phyloP scores from a whole-genome alignment of 2,888 invertebrate genomes.

The Yponomeuta plumbellus region DNA sequence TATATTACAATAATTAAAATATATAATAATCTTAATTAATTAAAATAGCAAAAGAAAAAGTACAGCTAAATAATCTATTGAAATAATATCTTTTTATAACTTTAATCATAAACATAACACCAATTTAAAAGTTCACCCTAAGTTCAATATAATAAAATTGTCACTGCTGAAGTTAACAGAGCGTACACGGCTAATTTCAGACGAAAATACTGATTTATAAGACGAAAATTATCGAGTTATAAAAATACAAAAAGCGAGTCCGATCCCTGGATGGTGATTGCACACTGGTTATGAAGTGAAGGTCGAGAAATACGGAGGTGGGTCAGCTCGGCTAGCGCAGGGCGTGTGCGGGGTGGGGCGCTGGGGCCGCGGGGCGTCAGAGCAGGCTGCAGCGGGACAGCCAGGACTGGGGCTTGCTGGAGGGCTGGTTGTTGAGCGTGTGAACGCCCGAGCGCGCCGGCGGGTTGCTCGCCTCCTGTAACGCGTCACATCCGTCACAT shows the following conservation, averaged over 20 bases:
- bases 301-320: slow-evolving; percentile 66
- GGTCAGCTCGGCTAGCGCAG: slow-evolving; percentile 29
- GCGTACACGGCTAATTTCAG: slow-evolving; percentile 53
- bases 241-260: slow-evolving; percentile 75
- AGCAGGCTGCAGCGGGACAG: slow-evolving; percentile 91
- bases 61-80: slow-evolving; percentile 71
- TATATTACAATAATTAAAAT: slow-evolving; percentile 74
- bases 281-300: slow-evolving; percentile 56
- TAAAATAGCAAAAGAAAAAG: slow-evolving; percentile 69
- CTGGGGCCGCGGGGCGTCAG: slow-evolving; percentile 62
- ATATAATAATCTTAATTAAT: slow-evolving; percentile 61
- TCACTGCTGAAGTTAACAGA: slow-evolving; percentile 52
- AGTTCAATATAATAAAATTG: slow-evolving; percentile 41
- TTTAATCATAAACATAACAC: slow-evolving; percentile 52
- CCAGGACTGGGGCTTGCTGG: slow-evolving; percentile 90
- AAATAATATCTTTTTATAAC: slow-evolving; percentile 65
- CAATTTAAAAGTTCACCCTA: slow-evolving; percentile 53
- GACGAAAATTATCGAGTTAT: slow-evolving; percentile 44
- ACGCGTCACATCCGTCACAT: slow-evolving; percentile 16
- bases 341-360: slow-evolving; percentile 13
- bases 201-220: slow-evolving; percentile 57
- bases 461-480: slow-evolving; percentile 92
- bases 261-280: slow-evolving; percentile 46
- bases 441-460: slow-evolving; percentile 85
- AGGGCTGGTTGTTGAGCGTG: slow-evolving; percentile 86